Evolutionary conservation across 2,797 vertebrate genomes (phyloP).

Genomic region (Lemur catta): DNA sequence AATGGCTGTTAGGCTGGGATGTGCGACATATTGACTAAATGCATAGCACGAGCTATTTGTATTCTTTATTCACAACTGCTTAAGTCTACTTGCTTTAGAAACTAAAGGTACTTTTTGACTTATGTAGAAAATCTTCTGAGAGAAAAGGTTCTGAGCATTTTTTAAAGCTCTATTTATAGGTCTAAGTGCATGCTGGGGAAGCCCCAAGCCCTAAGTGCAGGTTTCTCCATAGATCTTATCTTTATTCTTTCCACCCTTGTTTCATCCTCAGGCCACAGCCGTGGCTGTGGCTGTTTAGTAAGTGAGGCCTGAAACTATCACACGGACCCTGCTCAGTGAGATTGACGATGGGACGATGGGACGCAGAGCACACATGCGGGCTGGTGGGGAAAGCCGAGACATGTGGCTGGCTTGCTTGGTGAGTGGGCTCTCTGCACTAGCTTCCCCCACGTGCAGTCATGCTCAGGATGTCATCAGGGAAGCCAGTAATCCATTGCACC

Average conservation of each 20-base stretch:
- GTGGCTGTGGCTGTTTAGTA: not conserved
- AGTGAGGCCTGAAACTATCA: not conserved
- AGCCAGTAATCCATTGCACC: not conserved
- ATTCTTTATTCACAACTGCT: slow-evolving; percentile 21
- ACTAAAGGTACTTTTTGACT: slow-evolving; percentile 25
- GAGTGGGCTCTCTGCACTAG: not conserved
- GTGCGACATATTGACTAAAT: not conserved
- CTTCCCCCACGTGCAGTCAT: not conserved
- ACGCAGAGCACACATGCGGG: fast-evolving
- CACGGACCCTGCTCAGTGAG: not conserved
- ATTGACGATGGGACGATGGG: fast-evolving
- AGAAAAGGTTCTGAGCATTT: not conserved
- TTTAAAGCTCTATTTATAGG: not conserved
- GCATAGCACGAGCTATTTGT: not conserved
- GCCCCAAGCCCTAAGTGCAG: not conserved
- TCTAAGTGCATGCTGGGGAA: not conserved
- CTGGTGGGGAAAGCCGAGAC: not conserved
- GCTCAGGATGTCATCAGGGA: not conserved
- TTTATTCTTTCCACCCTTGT: not conserved
- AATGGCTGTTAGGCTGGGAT: not conserved
- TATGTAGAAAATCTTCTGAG: not conserved
- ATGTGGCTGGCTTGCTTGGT: not conserved
- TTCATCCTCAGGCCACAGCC: not conserved
- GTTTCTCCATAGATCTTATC: not conserved
- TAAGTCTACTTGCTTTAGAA: slow-evolving; percentile 53